Evolutionary conservation across 1,140 invertebrate genomes (phyloP), one percentile per base, ranked within the genome.

Genomic region (Spodoptera litura): DNA sequence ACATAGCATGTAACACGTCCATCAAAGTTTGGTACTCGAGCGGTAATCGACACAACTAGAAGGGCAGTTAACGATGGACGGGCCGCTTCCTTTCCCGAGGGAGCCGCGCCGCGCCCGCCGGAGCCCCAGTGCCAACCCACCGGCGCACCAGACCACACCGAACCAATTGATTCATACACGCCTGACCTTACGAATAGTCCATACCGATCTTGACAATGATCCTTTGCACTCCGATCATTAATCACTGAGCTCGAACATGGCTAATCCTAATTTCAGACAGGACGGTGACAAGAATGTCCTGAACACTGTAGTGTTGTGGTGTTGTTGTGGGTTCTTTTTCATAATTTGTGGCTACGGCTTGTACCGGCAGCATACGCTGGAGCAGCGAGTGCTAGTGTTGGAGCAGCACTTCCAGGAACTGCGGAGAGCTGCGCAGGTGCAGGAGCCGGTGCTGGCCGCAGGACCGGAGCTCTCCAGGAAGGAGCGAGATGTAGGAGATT

Each of bases 71-170:
- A 78, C 88, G 84, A 82, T 81, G 87, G 88, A 93, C 90, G 87
- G 81, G 75, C 86, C 71, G 84, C 89, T 92, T 94, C 92, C 92
- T 91, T 91, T 93, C 92, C 91, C 92, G 92, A 86, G 92, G 91
- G 91, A 91, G 82, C 86, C 86, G 85, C 83, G 74, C 51, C 71
- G 62, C 62, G 44, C 53, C 27, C 62, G 44, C 49, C 27, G 62
- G 72, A 68, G 79, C 71, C 81, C 80, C 83, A 88, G 87, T 88
- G 62, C 52, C 58, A 61, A 20, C 51, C 55, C 59, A 70, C 77
- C 80, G 73, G 49, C 82, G 71, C 61, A 72, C 77, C 70, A 59
- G 78, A 62, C 70, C 82, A 83, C 81, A 87, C 83, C 56, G 75
- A n/a, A 11, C 58, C 59, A 52, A 31, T 49, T 73, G 25, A 61